Percentiles rank a stretch among this genome's conserved stretches.
phyloP scores from a whole-genome alignment of 2,113 vertebrate genomes.

The Bombycilla garrulus region DNA sequence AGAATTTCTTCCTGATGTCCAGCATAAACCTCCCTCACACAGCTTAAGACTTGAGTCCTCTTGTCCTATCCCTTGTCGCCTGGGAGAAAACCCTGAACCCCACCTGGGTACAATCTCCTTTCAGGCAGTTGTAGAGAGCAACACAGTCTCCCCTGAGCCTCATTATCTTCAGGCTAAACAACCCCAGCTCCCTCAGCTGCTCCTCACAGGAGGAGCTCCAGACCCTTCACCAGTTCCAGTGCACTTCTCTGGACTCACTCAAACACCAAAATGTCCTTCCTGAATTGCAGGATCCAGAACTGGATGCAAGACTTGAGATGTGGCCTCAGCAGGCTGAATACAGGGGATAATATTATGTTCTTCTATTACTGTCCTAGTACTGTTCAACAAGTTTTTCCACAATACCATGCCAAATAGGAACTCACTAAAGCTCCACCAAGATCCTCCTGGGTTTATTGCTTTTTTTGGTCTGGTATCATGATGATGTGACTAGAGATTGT shows the following conservation, averaged over 20 bases:
- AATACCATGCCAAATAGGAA: neutral
- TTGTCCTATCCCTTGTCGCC: neutral
- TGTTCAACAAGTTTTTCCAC: neutral
- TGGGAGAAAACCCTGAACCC: neutral
- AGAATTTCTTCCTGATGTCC: neutral
- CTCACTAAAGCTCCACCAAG: neutral
- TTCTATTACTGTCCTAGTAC: neutral
- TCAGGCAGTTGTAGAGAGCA: neutral
- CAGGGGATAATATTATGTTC: neutral
- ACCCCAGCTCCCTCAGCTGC: neutral
- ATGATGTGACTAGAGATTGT: neutral
- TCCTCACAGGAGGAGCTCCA: neutral
- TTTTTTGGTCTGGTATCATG: neutral
- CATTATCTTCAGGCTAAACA: neutral
- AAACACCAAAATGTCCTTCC: neutral
- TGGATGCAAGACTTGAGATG: neutral
- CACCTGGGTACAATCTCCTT: neutral
- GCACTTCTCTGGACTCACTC: neutral
- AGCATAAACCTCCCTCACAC: neutral
- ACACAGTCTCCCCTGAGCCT: fast-evolving
- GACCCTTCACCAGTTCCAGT: neutral
- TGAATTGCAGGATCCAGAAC: neutral
- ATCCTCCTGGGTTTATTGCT: neutral
- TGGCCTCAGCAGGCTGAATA: neutral
- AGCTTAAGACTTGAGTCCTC: neutral